phyloP scores from a whole-genome alignment of 2,113 vertebrate genomes.

The Entomyzon cyanotis region DNA sequence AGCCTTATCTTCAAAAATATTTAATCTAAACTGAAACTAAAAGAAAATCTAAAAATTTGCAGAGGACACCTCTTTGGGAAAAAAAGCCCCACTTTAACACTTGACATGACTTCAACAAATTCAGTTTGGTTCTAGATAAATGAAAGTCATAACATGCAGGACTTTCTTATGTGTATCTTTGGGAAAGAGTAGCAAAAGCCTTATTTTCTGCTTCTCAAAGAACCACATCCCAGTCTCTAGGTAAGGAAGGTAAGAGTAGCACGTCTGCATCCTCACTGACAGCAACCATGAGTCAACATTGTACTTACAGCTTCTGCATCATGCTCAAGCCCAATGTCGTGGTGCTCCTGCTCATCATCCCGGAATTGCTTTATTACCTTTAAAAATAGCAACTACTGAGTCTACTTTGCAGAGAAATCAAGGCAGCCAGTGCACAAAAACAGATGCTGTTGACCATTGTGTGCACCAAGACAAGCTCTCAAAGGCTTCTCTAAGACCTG shows the following conservation, averaged over 20 bases:
- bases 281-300: accelerated
- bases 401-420: not conserved
- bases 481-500: not conserved
- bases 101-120: not conserved
- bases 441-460: accelerated
- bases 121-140: not conserved
- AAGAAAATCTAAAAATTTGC: not conserved
- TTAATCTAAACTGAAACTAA: no score
- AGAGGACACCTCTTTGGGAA: not conserved
- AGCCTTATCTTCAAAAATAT: not conserved
- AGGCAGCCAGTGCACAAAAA: not conserved
- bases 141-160: not conserved
- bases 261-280: not conserved
- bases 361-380: constrained; percentile 92
- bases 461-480: not conserved
- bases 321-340: constrained; percentile 87
- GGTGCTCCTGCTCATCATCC: constrained; percentile 94
- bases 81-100: not conserved
- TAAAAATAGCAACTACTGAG: not conserved
- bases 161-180: not conserved
- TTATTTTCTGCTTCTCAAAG: not conserved
- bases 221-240: not conserved
- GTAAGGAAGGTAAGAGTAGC: not conserved
- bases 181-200: not conserved
- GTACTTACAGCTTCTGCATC: constrained; percentile 85